Conservation (phyloP, 2,888 invertebrate species). For the Ligdia adustata region DNA sequence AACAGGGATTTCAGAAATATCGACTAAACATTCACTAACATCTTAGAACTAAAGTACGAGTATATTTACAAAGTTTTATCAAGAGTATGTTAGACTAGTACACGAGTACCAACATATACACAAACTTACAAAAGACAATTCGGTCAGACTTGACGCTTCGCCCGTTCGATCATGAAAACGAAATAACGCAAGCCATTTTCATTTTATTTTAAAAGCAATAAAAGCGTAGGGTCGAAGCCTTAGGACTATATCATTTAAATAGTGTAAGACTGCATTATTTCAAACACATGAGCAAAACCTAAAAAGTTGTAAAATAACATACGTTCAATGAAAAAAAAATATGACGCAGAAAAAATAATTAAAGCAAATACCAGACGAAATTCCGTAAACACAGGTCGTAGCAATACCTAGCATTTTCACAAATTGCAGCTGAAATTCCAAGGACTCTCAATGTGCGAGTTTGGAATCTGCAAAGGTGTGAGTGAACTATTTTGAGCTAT, state of each 20-base stretch:
- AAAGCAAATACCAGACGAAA: conserved; percentile 35
- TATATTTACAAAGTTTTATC: too few relatives aligned
- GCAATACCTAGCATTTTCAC: conserved; percentile 30
- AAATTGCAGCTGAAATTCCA: conserved; percentile 26
- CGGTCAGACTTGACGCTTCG: too few relatives aligned
- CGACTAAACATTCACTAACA: too few relatives aligned
- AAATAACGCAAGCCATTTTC: too few relatives aligned
- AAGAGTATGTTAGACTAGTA: too few relatives aligned
- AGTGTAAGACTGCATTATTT: not conserved
- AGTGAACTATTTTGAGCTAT: conserved; percentile 16
- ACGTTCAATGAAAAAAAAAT: conserved; percentile 18
- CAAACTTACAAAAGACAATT: too few relatives aligned
- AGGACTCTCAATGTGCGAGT: conserved; percentile 27
- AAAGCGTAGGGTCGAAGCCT: conserved; percentile 3
- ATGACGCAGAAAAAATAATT: conserved; percentile 34
- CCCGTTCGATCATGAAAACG: too few relatives aligned
- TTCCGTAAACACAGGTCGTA: conserved; percentile 28
- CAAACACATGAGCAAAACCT: not conserved
- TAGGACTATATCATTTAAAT: not conserved
- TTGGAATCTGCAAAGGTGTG: conserved; percentile 26
- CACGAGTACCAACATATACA: too few relatives aligned
- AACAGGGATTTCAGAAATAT: too few relatives aligned
- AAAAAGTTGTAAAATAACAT: conserved; percentile 1
- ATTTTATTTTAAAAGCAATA: conserved; percentile 3
- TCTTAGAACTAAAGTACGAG: too few relatives aligned